These are phyloP conservation scores for Cantharis rustica DNA, from an alignment of 2,888 invertebrate species.

Conservation along the genomic window DNA sequence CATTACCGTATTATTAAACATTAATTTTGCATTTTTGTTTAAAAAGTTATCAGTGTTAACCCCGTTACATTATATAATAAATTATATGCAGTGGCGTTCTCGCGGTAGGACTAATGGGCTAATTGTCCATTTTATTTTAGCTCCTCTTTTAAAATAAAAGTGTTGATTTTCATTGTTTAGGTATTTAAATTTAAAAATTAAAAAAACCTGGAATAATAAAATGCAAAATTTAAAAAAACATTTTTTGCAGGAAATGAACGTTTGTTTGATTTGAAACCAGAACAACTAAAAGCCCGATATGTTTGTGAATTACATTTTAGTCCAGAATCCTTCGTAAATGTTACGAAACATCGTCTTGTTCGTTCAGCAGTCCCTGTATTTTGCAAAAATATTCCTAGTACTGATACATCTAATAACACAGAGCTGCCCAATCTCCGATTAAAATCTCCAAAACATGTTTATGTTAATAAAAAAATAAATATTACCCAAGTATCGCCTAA, in stretches of 20 bases:
- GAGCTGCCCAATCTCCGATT: neutral
- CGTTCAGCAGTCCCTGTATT: neutral
- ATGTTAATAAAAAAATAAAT: neutral
- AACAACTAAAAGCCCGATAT: neutral
- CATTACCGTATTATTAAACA: neutral
- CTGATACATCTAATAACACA: neutral
- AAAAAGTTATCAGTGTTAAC: too few species aligned
- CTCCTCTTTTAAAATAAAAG: too few species aligned
- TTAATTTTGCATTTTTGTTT: too few species aligned
- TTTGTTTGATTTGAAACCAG: neutral
- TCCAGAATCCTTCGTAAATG: neutral
- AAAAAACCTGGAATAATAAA: too few species aligned
- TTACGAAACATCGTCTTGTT: neutral
- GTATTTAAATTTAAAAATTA: too few species aligned
- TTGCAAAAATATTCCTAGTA: neutral
- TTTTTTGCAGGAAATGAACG: neutral
- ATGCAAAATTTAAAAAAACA: too few species aligned
- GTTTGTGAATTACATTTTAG: neutral
- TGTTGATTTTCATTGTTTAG: too few species aligned
- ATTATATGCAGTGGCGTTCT: neutral
- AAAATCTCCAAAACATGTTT: neutral
- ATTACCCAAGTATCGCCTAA: neutral
- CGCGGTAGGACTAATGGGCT: neutral
- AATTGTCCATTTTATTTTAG: too few species aligned
- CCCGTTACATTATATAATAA: too few species aligned